Evolutionary conservation across 2,113 vertebrate genomes (phyloP).

Genomic region (Chloropsis hardwickii): DNA sequence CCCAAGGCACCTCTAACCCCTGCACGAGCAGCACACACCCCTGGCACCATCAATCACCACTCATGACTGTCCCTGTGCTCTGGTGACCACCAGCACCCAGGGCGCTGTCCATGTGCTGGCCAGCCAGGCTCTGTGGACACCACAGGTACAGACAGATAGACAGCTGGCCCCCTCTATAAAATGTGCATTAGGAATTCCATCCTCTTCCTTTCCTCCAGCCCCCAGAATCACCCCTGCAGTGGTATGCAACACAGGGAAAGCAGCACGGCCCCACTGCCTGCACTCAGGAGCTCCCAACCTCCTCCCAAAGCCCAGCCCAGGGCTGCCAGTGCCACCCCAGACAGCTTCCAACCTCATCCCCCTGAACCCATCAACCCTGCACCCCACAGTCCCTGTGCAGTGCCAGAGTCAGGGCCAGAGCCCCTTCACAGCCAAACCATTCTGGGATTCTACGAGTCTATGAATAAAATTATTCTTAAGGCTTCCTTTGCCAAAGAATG

Average conservation of each 20-base stretch:
- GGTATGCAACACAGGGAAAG: fast-evolving
- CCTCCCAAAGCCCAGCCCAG: not conserved
- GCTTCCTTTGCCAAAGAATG: not conserved
- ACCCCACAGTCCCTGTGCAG: too few species aligned
- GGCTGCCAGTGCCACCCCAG: fast-evolving
- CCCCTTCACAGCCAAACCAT: not conserved
- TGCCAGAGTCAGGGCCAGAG: not conserved
- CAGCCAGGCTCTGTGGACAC: not conserved
- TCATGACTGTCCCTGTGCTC: not conserved
- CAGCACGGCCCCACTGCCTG: not conserved
- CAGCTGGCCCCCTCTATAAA: not conserved
- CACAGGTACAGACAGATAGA: not conserved
- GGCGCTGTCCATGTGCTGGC: not conserved
- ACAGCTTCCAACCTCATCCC: not conserved
- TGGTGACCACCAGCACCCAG: not conserved
- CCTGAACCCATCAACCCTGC: not conserved
- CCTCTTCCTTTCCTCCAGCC: not conserved
- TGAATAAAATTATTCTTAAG: not conserved
- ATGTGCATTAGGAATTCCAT: not conserved
- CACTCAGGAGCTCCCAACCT: not conserved
- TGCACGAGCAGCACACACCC: fast-evolving
- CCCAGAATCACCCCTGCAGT: not conserved
- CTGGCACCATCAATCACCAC: not conserved
- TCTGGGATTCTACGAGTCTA: not conserved
- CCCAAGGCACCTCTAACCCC: not conserved